Evolutionary conservation across 1,140 invertebrate species (phyloP), one percentile per base, ranked within the genome.

Genomic region (Colletes gigas): DNA sequence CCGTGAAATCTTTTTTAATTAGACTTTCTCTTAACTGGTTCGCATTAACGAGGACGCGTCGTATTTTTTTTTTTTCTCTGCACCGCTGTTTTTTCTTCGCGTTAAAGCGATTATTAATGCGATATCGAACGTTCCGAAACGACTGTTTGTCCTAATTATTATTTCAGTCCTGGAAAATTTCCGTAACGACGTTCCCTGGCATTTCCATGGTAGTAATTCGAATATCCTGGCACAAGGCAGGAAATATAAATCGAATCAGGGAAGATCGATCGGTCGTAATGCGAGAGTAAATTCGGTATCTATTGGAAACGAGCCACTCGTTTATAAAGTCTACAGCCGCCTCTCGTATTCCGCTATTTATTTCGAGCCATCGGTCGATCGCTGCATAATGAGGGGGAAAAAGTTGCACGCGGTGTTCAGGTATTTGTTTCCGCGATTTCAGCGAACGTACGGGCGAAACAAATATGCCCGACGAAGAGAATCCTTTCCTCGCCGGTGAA

Each of bases 1-100:
- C 10, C 50, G 8, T 12, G 50, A 12, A 50, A 12, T 12, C 10
- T 10, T 10, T 47, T 47, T 21, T 65, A 66, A 62, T 55, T 75
- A 52, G n/a, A 65, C 47, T 66, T 65, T 21, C 62, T 47, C 72
- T 47, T 54, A 66, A 75, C 65, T 75, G 65, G 60, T 54, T 30
- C 41, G 4, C 2, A 21, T 50, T 66, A 75, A 75, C 72, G 72
- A 75, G 72, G n/a, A 19, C 21, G 19, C 4, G 7, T 10, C 47
- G 17, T 12, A 17, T 66, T 75, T 30, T 65, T 74, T 9, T 14
- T 39, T 62, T n/a, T 30, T 30, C 47, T 30, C 30, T 30, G 30
- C 2, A 30, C 30, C 30, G 30, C 30, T n/a, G 21, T 4, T 30
- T 15, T 39, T 62, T n/a, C n/a, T 15, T 30, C 47, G 0, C 44